A percentile compares a stretch with the other conserved stretches of the same genome.
phyloP scores from a whole-genome alignment of 64 coral and sea anemone species.

The Platygyra sinensis region DNA sequence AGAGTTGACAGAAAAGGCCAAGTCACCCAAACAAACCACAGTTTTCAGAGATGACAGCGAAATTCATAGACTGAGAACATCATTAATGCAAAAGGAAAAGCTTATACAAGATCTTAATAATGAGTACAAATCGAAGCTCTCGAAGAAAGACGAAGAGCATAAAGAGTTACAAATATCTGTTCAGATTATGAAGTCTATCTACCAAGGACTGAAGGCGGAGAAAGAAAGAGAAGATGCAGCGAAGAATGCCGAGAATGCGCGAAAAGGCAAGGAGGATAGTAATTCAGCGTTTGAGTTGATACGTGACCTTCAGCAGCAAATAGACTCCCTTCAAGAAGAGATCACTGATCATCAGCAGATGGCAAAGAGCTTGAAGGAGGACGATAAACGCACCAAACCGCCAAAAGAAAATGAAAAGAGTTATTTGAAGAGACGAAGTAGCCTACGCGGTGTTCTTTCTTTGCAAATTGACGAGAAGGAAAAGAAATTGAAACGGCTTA shows the following conservation, averaged over 20 bases:
- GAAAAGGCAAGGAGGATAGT: constrained; percentile 13
- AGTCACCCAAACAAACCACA: background rate
- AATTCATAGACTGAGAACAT: background rate
- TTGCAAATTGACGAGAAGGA: constrained; percentile 61
- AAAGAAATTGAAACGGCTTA: constrained; percentile 45
- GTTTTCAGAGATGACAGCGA: background rate
- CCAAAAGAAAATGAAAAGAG: constrained; percentile 8
- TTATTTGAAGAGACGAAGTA: constrained; percentile 31
- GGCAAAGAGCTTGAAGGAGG: constrained; percentile 27
- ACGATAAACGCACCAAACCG: constrained; percentile 16
- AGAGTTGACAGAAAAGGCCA: background rate
- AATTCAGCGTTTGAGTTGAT: constrained; percentile 5
- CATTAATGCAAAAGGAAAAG: constrained; percentile 1
- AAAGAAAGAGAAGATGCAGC: constrained; percentile 27
- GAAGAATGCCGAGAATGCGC: constrained; percentile 16
- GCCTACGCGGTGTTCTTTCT: constrained; percentile 21
- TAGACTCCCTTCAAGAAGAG: background rate
- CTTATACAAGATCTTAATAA: constrained; percentile 10
- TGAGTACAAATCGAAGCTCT: constrained; percentile 1
- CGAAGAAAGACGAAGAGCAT: background rate
- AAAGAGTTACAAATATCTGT: background rate
- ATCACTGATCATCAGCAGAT: constrained; percentile 26
- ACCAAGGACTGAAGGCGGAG: constrained; percentile 29
- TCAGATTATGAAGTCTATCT: constrained; percentile 32
- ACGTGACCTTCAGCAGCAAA: constrained; percentile 2